Conservation (phyloP, 1,140 invertebrate genomes). For the Teleopsis dalmanni region DNA sequence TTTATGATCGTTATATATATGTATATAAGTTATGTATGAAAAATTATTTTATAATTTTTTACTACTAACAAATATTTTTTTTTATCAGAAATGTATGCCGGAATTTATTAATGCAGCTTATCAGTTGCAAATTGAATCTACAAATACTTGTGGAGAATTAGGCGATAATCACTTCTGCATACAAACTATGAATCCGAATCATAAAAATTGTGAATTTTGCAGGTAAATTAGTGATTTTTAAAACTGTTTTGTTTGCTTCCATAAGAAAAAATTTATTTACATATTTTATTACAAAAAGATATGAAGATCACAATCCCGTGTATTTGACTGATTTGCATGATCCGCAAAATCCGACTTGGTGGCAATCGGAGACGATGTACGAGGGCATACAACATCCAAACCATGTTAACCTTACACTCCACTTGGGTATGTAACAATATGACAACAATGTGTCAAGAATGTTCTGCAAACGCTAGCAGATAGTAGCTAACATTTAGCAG, state of each 20-base stretch:
- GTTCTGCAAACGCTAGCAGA: not conserved
- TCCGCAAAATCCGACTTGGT: constrained; percentile 88
- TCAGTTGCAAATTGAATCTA: constrained; percentile 76
- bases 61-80: not conserved
- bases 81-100: constrained; percentile 77
- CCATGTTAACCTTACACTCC: constrained; percentile 85
- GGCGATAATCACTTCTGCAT: constrained; percentile 76
- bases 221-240: constrained; percentile 20
- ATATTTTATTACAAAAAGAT: constrained; percentile 13
- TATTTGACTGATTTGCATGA: constrained; percentile 87
- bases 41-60: not conserved
- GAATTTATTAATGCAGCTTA: constrained; percentile 96
- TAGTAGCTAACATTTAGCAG: too few species aligned
- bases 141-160: constrained; percentile 88
- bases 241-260: not conserved
- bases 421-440: constrained; percentile 61
- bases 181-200: constrained; percentile 64
- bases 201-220: constrained; percentile 49
- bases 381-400: constrained; percentile 85
- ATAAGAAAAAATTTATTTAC: not conserved
- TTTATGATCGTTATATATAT: not conserved
- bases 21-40: not conserved
- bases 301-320: constrained; percentile 32
- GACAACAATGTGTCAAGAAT: not conserved
- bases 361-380: constrained; percentile 97